These are phyloP conservation scores for Morone chrysops DNA, from an alignment of 2,113 vertebrate species.

Conservation along the genomic window DNA sequence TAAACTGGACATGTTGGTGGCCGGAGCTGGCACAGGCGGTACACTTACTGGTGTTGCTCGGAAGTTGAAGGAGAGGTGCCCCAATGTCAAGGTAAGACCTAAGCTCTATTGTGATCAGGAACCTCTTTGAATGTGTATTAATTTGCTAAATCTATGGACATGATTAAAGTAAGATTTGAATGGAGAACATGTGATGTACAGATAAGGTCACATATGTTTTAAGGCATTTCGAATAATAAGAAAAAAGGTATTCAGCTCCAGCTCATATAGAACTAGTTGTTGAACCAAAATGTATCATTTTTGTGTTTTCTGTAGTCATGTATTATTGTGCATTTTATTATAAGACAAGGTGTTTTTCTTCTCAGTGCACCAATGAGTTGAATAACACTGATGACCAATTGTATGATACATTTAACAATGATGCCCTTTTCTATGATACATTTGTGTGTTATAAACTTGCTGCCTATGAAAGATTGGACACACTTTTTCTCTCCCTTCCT, in stretches of 20 bases:
- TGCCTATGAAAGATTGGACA: no score
- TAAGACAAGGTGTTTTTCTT: no score
- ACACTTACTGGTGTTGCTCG: constrained; percentile 92
- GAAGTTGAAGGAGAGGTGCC: constrained; percentile 93
- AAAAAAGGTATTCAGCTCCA: background rate
- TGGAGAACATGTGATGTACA: background rate
- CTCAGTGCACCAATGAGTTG: no score
- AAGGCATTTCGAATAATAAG: no score
- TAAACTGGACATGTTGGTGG: constrained; percentile 93
- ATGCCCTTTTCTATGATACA: no score
- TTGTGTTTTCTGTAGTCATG: no score
- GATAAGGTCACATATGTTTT: background rate
- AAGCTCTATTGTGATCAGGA: background rate
- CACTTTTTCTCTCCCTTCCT: no score
- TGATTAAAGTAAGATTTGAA: background rate
- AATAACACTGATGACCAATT: no score
- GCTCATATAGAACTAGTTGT: background rate
- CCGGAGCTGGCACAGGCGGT: constrained; percentile 89
- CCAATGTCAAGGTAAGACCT: constrained; percentile 85
- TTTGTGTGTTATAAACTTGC: no score
- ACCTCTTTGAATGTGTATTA: background rate
- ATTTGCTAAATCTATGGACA: background rate
- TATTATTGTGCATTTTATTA: no score
- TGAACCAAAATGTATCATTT: no score
- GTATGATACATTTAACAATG: no score